Evolutionary conservation across 2,888 invertebrate genomes (phyloP).

Genomic region (Schizaphis graminum): DNA sequence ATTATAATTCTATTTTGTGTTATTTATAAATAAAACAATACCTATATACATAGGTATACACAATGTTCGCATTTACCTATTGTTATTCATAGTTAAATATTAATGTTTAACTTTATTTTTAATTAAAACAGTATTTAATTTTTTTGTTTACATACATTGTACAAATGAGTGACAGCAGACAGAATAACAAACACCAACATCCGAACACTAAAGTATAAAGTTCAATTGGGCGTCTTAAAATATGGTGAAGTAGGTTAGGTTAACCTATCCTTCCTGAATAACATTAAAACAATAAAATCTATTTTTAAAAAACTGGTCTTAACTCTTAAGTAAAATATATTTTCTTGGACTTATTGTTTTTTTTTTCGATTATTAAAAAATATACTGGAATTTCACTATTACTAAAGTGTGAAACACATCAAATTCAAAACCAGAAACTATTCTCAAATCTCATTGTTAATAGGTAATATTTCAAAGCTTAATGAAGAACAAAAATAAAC

Average conservation of each 20-base stretch:
- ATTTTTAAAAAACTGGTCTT: neutral
- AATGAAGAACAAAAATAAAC: neutral
- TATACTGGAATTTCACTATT: neutral
- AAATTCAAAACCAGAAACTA: neutral
- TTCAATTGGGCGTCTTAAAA: neutral
- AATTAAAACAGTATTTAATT: neutral
- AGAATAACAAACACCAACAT: neutral
- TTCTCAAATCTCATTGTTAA: neutral
- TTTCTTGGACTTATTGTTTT: neutral
- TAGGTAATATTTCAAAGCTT: neutral
- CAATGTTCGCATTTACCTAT: neutral
- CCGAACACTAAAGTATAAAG: neutral
- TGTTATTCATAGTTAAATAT: neutral
- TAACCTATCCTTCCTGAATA: neutral
- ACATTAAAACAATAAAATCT: neutral
- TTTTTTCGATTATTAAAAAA: neutral
- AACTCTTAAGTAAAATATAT: neutral
- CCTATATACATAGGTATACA: neutral
- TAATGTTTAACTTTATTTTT: neutral
- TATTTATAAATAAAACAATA: neutral
- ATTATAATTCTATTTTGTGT: neutral
- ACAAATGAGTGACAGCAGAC: neutral
- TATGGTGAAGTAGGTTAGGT: neutral
- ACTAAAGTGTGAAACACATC: neutral
- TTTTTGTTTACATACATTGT: neutral